Conservation (phyloP, 2,797 vertebrate species). For the Pseudopleuronectes americanus region DNA sequence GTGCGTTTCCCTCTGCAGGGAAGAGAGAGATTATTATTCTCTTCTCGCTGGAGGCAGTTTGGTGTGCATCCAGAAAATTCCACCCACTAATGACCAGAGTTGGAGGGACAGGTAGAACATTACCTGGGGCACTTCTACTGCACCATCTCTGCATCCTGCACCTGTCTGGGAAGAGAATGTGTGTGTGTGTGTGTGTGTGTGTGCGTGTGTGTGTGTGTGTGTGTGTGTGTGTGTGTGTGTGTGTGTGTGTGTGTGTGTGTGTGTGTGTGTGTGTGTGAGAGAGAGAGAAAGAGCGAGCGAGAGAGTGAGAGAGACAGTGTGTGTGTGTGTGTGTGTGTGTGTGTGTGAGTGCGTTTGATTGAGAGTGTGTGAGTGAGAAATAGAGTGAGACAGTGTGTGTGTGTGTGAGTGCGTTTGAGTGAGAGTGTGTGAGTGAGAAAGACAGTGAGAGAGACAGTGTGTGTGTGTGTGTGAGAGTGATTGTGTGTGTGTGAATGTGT, state of each 20-base stretch:
- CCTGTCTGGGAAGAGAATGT: background rate
- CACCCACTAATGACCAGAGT: conserved; percentile 25
- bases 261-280: background rate
- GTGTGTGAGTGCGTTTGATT: background rate
- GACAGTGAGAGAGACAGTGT: background rate
- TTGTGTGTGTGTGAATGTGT: background rate
- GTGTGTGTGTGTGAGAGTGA: background rate
- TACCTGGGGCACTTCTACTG: conserved; percentile 37
- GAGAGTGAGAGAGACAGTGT: too few species aligned
- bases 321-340: too few species aligned
- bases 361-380: too few species aligned
- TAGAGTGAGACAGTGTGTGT: too few species aligned
- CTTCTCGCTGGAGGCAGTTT: conserved; percentile 1
- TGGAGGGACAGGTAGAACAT: conserved; percentile 41
- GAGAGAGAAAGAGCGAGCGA: too few species aligned
- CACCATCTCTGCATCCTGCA: conserved; percentile 12
- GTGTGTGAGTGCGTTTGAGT: background rate
- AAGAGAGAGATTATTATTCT: background rate
- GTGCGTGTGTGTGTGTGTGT: background rate
- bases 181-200: conserved; percentile 4
- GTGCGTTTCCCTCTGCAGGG: conserved; percentile 11
- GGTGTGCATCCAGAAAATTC: conserved; percentile 19
- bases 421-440: too few species aligned
- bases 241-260: background rate
- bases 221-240: background rate